Evolutionary conservation across 2,888 invertebrate genomes (phyloP).

Genomic region (Palloptera scutellata): DNA sequence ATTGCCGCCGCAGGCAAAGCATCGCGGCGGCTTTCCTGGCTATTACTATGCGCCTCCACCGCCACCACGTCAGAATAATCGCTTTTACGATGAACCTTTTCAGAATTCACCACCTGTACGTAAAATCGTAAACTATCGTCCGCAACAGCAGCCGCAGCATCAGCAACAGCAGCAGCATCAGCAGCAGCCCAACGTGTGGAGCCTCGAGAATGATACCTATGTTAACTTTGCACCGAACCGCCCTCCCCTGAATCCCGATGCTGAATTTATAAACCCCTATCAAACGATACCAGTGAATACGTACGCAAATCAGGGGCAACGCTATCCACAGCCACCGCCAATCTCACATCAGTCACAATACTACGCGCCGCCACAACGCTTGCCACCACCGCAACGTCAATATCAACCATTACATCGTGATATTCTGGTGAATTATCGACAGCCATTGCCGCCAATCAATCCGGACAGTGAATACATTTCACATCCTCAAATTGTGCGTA

Average conservation of each 20-base stretch:
- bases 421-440: constrained; percentile 67
- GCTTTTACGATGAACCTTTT: constrained; percentile 50
- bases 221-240: constrained; percentile 73
- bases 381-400: constrained; percentile 64
- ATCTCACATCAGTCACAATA: constrained; percentile 48
- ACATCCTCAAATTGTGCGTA: constrained; percentile 55
- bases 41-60: constrained; percentile 48
- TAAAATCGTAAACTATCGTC: constrained; percentile 46
- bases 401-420: constrained; percentile 69
- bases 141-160: constrained; percentile 39
- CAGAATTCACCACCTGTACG: constrained; percentile 44
- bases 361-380: constrained; percentile 53
- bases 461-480: constrained; percentile 71
- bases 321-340: constrained; percentile 60
- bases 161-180: constrained; percentile 42
- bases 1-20: constrained; percentile 32
- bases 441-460: constrained; percentile 73
- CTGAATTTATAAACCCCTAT: constrained; percentile 68
- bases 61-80: constrained; percentile 48
- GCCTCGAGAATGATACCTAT: constrained; percentile 69
- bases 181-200: constrained; percentile 63
- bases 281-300: constrained; percentile 39
- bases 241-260: constrained; percentile 72
- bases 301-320: constrained; percentile 45
- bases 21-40: constrained; percentile 53